phyloP scores from a whole-genome alignment of 2,888 invertebrate species.

The Tillus elongatus region DNA sequence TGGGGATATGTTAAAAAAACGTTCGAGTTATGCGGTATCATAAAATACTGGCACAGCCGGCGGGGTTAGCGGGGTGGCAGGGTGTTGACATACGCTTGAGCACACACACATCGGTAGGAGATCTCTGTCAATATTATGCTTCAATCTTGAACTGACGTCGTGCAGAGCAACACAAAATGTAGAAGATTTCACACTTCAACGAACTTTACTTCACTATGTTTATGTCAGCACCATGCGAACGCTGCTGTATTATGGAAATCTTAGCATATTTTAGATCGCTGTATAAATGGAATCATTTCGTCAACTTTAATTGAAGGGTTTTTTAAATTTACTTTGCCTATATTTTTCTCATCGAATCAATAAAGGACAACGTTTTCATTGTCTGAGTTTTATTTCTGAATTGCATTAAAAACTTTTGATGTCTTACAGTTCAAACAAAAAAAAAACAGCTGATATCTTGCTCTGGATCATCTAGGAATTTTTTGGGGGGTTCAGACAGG shows the following conservation, averaged over 20 bases:
- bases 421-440: no score
- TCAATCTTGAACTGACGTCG: slow-evolving; percentile 29
- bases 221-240: slow-evolving; percentile 21
- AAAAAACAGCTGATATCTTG: no score
- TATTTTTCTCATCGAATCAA: no score
- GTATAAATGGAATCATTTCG: slow-evolving; percentile 17
- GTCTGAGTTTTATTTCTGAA: no score
- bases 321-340: no score
- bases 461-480: no score
- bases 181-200: slow-evolving; percentile 27
- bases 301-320: slow-evolving; percentile 18
- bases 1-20: no score
- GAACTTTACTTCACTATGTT: slow-evolving; percentile 22
- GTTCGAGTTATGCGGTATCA: no score
- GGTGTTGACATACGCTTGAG: slow-evolving; percentile 29
- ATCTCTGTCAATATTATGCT: slow-evolving; percentile 35
- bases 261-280: slow-evolving; percentile 17
- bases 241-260: slow-evolving; percentile 17
- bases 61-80: slow-evolving; percentile 15
- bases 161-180: slow-evolving; percentile 25
- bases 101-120: slow-evolving; percentile 27
- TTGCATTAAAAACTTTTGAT: no score
- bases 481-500: no score
- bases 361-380: no score
- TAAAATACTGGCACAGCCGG: slow-evolving; percentile 15